Percentiles rank a stretch among this genome's conserved stretches.
Evolutionary conservation across 1,140 invertebrate species (phyloP).

Genomic region (Aphaenogaster ashmeadi): DNA sequence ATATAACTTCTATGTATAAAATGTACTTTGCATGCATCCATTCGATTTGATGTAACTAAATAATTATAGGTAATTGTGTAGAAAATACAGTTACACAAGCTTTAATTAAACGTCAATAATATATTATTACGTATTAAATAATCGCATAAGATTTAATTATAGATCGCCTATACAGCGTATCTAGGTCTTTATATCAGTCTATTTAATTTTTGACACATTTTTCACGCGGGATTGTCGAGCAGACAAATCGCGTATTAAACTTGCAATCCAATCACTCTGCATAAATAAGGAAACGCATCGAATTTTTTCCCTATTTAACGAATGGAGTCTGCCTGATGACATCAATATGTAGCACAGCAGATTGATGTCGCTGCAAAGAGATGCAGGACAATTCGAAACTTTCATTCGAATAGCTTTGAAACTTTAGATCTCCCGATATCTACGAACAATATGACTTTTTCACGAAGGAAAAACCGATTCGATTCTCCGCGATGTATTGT

Average conservation of each 20-base stretch:
- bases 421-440: not conserved
- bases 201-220: slow-evolving; percentile 42
- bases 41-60: slow-evolving; percentile 4
- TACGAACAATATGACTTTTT: slow-evolving; percentile 2
- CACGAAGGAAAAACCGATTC: not conserved
- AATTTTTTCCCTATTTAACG: not conserved
- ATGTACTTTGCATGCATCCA: not conserved
- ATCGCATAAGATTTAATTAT: slow-evolving; percentile 43
- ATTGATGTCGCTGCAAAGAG: not conserved
- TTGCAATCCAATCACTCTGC: slow-evolving; percentile 18
- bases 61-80: slow-evolving; percentile 36
- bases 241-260: slow-evolving; percentile 21
- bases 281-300: slow-evolving; percentile 8
- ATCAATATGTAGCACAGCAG: not conserved
- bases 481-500: slow-evolving; percentile 3
- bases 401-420: slow-evolving; percentile 10
- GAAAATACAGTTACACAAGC: slow-evolving; percentile 5
- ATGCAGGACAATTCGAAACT: slow-evolving; percentile 18
- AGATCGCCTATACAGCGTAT: not conserved
- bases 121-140: slow-evolving; percentile 27
- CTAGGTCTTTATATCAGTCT: not conserved
- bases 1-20: not conserved
- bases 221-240: not conserved
- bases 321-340: not conserved
- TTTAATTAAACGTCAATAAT: slow-evolving; percentile 53